These are phyloP conservation scores for Falco punctatus DNA, from an alignment of 2,113 vertebrate genomes.

Conservation along the genomic window DNA sequence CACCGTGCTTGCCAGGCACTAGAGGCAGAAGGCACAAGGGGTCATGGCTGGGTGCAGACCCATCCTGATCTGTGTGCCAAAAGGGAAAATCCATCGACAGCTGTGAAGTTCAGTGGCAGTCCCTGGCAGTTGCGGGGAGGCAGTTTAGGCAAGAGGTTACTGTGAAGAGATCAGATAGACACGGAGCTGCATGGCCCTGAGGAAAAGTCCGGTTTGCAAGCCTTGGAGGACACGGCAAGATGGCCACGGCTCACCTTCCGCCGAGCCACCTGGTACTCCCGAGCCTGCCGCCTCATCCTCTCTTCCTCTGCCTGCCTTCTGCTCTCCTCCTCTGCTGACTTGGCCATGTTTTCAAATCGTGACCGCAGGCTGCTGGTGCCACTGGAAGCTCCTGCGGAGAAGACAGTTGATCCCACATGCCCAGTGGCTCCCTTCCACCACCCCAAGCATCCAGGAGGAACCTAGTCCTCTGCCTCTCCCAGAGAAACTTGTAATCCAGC, in stretches of 20 bases:
- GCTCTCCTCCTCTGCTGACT: slow-evolving; percentile 80
- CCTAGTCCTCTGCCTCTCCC: not conserved
- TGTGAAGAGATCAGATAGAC: not conserved
- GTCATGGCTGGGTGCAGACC: not conserved
- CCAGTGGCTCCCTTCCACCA: not conserved
- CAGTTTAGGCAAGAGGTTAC: not conserved
- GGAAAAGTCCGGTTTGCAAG: not conserved
- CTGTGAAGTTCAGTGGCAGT: not conserved
- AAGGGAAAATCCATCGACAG: not conserved
- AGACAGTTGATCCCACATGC: not conserved
- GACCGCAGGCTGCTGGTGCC: slow-evolving; percentile 86
- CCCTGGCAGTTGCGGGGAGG: not conserved
- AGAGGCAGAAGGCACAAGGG: not conserved
- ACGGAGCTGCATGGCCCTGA: not conserved
- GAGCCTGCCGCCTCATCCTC: slow-evolving; percentile 71
- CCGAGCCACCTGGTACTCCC: slow-evolving; percentile 59
- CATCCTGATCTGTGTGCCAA: not conserved
- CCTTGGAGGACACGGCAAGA: not conserved
- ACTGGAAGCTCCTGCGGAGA: slow-evolving; percentile 53
- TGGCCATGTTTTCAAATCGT: slow-evolving; percentile 89
- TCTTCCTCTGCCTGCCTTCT: slow-evolving; percentile 81
- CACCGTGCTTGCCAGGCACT: not conserved
- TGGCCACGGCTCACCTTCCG: slow-evolving; percentile 40
- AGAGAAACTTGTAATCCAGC: not conserved
- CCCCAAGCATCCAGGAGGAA: not conserved